phyloP scores from a whole-genome alignment of 2,888 invertebrate species.

The Phortica okadai region DNA sequence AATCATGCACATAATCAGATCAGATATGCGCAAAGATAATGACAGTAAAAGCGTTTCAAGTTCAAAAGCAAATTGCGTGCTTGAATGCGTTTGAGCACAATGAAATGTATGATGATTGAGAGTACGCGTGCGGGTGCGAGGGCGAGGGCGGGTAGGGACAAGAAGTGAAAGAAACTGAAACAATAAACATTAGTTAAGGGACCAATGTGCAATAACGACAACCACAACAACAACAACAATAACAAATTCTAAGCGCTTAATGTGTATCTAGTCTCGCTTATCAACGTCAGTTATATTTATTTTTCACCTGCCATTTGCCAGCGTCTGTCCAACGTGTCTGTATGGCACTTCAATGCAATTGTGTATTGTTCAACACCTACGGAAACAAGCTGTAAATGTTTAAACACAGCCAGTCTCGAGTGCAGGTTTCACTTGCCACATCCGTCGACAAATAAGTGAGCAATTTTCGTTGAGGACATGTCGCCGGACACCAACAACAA shows the following conservation, averaged over 20 bases:
- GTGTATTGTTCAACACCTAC: conserved; percentile 3
- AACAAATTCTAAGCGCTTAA: no score
- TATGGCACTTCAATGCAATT: neutral
- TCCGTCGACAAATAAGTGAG: conserved; percentile 58
- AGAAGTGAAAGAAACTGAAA: neutral
- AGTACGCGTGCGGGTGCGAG: neutral
- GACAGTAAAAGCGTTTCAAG: neutral
- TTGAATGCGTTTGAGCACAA: conserved; percentile 14
- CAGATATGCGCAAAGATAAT: neutral
- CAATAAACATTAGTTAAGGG: no score
- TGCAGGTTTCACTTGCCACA: conserved; percentile 16
- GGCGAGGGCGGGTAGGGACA: neutral
- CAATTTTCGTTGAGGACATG: conserved; percentile 45
- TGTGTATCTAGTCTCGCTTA: no score
- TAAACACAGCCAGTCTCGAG: conserved; percentile 1
- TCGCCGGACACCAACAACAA: conserved; percentile 9
- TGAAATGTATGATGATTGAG: neutral
- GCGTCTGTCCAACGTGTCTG: no score
- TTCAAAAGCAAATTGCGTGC: conserved; percentile 8
- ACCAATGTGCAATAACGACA: neutral
- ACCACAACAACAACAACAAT: neutral
- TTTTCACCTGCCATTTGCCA: neutral
- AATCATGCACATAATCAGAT: conserved; percentile 4
- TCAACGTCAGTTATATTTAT: neutral
- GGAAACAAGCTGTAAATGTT: conserved; percentile 26